These are phyloP conservation scores for Stegastes partitus DNA, from an alignment of 2,113 vertebrate genomes.

Conservation along the genomic window DNA sequence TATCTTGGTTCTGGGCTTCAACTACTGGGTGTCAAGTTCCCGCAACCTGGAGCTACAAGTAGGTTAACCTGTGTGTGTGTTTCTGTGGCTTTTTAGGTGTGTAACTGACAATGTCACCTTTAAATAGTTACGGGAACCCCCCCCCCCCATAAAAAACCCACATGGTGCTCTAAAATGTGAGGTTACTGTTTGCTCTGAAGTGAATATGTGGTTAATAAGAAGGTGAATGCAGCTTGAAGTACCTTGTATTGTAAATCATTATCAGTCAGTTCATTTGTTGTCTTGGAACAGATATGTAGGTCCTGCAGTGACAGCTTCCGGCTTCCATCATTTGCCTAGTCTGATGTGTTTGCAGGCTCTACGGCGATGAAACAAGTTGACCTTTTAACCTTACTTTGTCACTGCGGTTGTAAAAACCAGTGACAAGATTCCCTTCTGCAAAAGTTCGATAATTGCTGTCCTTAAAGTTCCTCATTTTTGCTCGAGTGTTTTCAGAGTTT, in stretches of 20 bases:
- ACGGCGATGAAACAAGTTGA: background rate
- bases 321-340: background rate
- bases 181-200: too few species aligned
- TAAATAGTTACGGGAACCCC: background rate
- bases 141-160: too few species aligned
- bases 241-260: too few species aligned
- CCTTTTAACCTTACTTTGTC: background rate
- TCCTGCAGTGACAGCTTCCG: background rate
- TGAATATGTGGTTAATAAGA: too few species aligned
- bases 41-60: slow-evolving; percentile 93
- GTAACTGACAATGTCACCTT: background rate
- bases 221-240: too few species aligned
- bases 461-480: background rate
- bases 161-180: too few species aligned
- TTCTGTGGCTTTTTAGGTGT: background rate
- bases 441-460: too few species aligned
- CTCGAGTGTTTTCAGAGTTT: background rate
- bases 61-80: slow-evolving; percentile 8
- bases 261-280: too few species aligned
- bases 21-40: slow-evolving; percentile 96
- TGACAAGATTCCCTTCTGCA: background rate
- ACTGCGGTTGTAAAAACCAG: background rate
- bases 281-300: background rate
- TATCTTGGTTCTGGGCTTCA: slow-evolving; percentile 92
- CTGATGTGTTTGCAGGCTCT: background rate